Conservation (phyloP, 2,797 vertebrate genomes). For the Catamblyrhynchus diadema region DNA sequence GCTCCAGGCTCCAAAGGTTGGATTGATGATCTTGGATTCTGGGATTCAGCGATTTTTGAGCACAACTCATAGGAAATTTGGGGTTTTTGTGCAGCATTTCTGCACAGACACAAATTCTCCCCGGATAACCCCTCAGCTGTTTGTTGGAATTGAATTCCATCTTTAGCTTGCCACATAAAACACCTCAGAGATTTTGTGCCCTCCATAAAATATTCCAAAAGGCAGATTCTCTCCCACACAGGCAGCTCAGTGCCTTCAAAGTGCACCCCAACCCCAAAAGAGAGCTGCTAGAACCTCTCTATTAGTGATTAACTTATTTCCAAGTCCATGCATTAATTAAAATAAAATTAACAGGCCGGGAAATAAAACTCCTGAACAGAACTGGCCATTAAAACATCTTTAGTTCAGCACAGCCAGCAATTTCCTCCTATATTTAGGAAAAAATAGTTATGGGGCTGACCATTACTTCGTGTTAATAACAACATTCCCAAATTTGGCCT, state of each 20-base stretch:
- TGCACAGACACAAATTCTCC: background rate
- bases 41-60: background rate
- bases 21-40: background rate
- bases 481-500: background rate
- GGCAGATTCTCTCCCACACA: slow-evolving; percentile 19
- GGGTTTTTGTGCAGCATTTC: background rate
- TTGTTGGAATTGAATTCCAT: slow-evolving; percentile 32
- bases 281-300: background rate
- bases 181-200: background rate
- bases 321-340: background rate
- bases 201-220: background rate
- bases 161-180: slow-evolving; percentile 40
- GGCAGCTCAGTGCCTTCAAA: background rate
- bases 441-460: background rate
- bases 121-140: background rate
- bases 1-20: background rate
- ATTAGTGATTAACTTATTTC: background rate
- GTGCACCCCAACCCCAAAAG: background rate
- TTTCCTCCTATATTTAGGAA: background rate
- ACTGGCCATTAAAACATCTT: background rate
- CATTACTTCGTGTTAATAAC: background rate
- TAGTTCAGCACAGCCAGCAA: background rate
- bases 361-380: background rate
- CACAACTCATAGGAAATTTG: background rate
- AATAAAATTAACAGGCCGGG: background rate